phyloP scores from a whole-genome alignment of 2,797 vertebrate genomes.

The Neoniphon sammara region DNA sequence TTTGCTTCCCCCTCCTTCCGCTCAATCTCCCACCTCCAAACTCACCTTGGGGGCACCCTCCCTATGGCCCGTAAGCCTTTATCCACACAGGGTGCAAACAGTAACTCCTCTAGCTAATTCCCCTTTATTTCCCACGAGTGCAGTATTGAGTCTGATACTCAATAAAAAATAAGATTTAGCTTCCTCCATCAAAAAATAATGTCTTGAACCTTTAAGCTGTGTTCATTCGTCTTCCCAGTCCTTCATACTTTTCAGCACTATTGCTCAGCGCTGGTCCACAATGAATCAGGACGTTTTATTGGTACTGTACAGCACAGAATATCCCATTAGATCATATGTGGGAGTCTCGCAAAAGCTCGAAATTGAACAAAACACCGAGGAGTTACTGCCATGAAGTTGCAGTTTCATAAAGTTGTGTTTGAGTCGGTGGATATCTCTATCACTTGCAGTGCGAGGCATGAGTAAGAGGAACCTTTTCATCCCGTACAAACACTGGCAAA shows the following conservation, averaged over 20 bases:
- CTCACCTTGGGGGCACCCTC: constrained; percentile 49
- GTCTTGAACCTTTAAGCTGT: constrained; percentile 48
- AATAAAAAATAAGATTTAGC: constrained; percentile 64
- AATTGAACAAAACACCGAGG: constrained; percentile 42
- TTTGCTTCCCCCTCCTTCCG: constrained; percentile 51
- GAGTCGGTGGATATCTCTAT: constrained; percentile 17
- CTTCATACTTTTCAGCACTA: constrained; percentile 20
- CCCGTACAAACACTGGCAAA: constrained; percentile 41
- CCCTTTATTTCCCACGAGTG: constrained; percentile 76
- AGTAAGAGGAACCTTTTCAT: constrained; percentile 9
- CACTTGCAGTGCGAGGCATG: constrained; percentile 34
- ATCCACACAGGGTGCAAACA: constrained; percentile 62
- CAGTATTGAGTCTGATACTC: constrained; percentile 45
- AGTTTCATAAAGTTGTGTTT: constrained; percentile 35
- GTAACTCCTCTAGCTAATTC: constrained; percentile 66
- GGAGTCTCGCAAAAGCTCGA: constrained; percentile 44
- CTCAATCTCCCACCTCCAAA: constrained; percentile 52
- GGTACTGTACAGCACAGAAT: constrained; percentile 40
- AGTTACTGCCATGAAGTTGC: background rate
- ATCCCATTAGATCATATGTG: constrained; percentile 26
- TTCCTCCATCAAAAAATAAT: constrained; percentile 56
- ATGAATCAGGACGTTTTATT: constrained; percentile 52
- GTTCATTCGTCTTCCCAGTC: constrained; percentile 45
- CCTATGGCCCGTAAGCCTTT: constrained; percentile 49
- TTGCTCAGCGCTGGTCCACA: constrained; percentile 18